Base-by-base conservation (phyloP, 2,888 invertebrate species). In the Bhutanitis thaidina region DNA sequence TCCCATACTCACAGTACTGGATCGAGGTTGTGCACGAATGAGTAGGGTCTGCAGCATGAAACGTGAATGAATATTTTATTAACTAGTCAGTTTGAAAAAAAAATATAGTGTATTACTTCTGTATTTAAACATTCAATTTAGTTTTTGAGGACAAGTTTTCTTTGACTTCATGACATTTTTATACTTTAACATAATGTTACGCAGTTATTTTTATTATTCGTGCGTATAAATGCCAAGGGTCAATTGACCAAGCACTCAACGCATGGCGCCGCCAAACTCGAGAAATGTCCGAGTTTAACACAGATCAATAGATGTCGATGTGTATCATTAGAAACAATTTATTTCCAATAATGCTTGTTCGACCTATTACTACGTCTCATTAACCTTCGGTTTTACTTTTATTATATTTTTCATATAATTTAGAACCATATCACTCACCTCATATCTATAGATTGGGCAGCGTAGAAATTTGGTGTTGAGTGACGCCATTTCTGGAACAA, bases 11-110 rank as follows among this genome's bases (percentile, higher is more conserved):
- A 89, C 88, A 76, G 71, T 64, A 64, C 68, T 51, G 86, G 83
- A 63, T 85, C 84, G 74, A 86, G 66, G 80, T 88, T 87, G 81
- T 87, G 87, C 72, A 82, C 87, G 83, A 87, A 89, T 67, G 89
- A 89, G 70, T 74, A 87, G 62, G 69, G 73, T 68, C 88, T 83
- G 84, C 83, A 74, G 76, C 81, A 81, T 81, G 77, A 65, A 80
- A 77, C 60, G 67, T 65, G 64, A 71, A 74, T 48, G 52, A 53
- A 57, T 20, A 20, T 20, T 49, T 57, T 34, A 47, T 39, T 39
- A 43, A 27, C 29, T 15, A 25, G 32, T 44, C 29, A 20, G 39
- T 7, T 30, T 43, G n/a, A 30, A 30, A 1, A n/a, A 30, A 10
- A 30, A 10, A 30, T n/a, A 10, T 30, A 9, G 30, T 30, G 2